phyloP scores from a whole-genome alignment of 2,888 invertebrate species.

The Sesia apiformis region DNA sequence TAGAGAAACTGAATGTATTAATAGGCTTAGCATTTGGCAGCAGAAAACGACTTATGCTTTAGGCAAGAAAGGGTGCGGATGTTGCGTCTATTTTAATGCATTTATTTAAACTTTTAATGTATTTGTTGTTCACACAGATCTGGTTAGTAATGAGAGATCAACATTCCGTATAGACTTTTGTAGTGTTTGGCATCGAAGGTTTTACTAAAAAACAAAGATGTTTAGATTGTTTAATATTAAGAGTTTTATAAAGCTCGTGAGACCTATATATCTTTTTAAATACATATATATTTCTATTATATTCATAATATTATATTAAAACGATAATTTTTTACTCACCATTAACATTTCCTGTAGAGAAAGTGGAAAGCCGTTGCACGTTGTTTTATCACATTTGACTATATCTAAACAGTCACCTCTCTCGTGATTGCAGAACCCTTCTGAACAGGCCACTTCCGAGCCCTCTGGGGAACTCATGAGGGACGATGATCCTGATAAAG shows the following conservation, averaged over 20 bases:
- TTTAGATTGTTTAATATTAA: background rate
- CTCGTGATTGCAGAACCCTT: slow-evolving; percentile 89
- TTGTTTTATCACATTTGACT: slow-evolving; percentile 49
- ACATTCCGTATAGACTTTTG: too few species aligned
- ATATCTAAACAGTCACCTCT: slow-evolving; percentile 62
- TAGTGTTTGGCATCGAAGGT: too few species aligned
- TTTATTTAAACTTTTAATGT: too few species aligned
- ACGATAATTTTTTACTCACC: slow-evolving; percentile 61
- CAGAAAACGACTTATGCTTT: too few species aligned
- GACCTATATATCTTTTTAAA: background rate
- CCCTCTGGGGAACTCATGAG: slow-evolving; percentile 91
- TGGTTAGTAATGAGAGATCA: too few species aligned
- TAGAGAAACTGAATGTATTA: too few species aligned
- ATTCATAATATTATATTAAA: background rate
- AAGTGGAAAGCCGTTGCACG: slow-evolving; percentile 71
- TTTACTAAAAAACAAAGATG: too few species aligned
- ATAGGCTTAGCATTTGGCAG: too few species aligned
- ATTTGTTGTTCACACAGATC: too few species aligned
- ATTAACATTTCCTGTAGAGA: slow-evolving; percentile 86
- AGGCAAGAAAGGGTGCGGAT: too few species aligned
- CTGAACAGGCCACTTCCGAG: slow-evolving; percentile 91
- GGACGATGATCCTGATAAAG: slow-evolving; percentile 82
- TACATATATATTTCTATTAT: background rate
- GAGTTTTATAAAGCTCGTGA: background rate
- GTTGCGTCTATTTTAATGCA: too few species aligned